Evolutionary conservation across 2,888 invertebrate genomes (phyloP).

Genomic region (Sminthurinus aureus): DNA sequence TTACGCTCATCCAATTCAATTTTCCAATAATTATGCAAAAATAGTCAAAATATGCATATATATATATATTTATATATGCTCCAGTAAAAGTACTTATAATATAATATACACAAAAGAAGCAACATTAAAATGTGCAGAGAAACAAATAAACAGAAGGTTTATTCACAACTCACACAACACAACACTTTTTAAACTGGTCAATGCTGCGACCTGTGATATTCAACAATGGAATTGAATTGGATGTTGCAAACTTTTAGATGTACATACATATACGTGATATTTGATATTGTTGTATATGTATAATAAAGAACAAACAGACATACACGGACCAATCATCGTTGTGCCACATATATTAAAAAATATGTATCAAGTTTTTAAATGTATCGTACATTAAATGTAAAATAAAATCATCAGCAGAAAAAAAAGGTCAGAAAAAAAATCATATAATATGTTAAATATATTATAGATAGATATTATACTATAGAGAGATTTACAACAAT

Average conservation of each 20-base stretch:
- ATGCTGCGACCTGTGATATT: neutral
- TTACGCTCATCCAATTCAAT: neutral
- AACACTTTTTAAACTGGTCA: neutral
- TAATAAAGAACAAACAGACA: constrained; percentile 11
- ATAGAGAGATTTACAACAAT: neutral
- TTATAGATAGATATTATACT: constrained; percentile 4
- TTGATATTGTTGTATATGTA: neutral
- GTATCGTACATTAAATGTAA: neutral
- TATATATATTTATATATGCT: too few relatives aligned
- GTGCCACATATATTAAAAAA: constrained; percentile 36
- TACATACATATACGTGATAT: neutral
- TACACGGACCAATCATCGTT: constrained; percentile 46
- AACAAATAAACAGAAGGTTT: neutral
- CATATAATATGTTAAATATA: neutral
- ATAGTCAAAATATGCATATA: neutral
- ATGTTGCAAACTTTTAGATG: neutral
- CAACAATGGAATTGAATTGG: neutral
- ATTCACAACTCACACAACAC: neutral
- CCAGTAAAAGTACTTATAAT: neutral
- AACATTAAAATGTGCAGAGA: neutral
- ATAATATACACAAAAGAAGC: neutral
- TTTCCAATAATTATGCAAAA: neutral
- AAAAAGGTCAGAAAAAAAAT: neutral
- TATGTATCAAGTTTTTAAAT: too few relatives aligned
- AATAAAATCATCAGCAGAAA: neutral